Evolutionary conservation across 2,888 invertebrate species (phyloP), one percentile per base, ranked within the genome.

Genomic region (Chrysodeixis includens): DNA sequence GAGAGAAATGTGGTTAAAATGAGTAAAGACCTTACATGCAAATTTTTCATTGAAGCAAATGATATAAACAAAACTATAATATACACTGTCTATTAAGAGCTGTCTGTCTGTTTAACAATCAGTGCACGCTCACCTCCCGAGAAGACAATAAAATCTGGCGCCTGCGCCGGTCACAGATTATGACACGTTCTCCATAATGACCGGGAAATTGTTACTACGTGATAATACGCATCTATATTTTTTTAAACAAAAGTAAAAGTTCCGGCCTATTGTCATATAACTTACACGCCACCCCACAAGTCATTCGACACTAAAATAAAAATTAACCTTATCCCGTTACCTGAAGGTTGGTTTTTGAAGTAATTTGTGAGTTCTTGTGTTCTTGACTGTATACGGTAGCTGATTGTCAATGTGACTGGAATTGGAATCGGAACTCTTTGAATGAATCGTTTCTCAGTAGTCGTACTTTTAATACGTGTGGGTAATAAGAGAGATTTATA

Each of bases 101-200:
- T 78, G 79, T 66, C 14, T 67, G 30, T 54, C 60, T 62, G 46
- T 77, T 81, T 59, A 81, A 72, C 66, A 85, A 76, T 56, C 83
- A 59, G 67, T 74, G 62, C 86, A 83, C 84, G 84, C 78, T 68
- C 78, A 68, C 76, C 87, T 83, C 85, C 81, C 74, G 82, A 78
- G 83, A 81, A 83, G 78, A 91, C 90, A 92, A 92, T 92, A 92
- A 92, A 90, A 86, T 87, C 83, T 90, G 94, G 95, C 94, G 94
- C 94, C 94, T 92, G 79, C 61, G 81, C 85, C 88, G 84, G 79
- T 81, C 88, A 90, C 88, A 86, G 90, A 92, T 91, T 92, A 91
- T 91, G 85, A 89, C 94, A 94, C 94, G 93, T 94, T 83, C 88
- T 46, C 69, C 69, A 81, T 94, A 95, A 94, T 94, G 93, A 93